Base-by-base conservation (phyloP, 2,888 invertebrate genomes). In the Cheilosia scutellata region DNA sequence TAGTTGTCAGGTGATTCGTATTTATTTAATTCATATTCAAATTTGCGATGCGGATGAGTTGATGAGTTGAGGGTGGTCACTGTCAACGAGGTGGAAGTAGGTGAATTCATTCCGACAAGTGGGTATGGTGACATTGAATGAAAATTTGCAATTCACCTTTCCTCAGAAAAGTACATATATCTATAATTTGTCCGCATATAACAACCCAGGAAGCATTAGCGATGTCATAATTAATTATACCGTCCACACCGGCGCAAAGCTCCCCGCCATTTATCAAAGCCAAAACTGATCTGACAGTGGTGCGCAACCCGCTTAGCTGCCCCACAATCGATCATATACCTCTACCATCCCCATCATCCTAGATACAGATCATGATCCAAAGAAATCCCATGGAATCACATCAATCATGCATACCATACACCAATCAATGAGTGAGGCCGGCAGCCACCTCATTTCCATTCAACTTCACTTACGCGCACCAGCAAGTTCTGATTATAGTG, bases 391-490 rank as follows among this genome's bases (percentile, higher is more conserved):
- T 66, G 57, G 57, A 76, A 76, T 76, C 71, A 76, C 82, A 86
- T 86, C 86, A 76, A 86, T 86, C 84, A 86, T 71, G n/a, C 84
- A 80, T 76, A n/a, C 20, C 47, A 42, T 40, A 16, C 75, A 9
- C 47, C 49, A 84, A 84, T 84, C 84, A 84, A 71, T 80, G 75
- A 40, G 51, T 53, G 31, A 29, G 29, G 57, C 65, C 57, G 49
- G 6, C 60, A 80, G 71, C 82, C 86, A 82, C 84, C 84, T 76
- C 76, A 71, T 57, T 76, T 29, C 66, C 49, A 76, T 77, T 82
- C 63, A 82, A 72, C 80, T 77, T 82, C 77, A 77, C 68, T 86
- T 86, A 82, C 72, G 82, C 72, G 82, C 86, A 77, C 86, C 76
- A 77, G 42, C 82, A 86, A 86, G 25, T 57, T 68, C 49, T 62